phyloP scores from a whole-genome alignment of 2,113 vertebrate species.

The Promerops cafer region DNA sequence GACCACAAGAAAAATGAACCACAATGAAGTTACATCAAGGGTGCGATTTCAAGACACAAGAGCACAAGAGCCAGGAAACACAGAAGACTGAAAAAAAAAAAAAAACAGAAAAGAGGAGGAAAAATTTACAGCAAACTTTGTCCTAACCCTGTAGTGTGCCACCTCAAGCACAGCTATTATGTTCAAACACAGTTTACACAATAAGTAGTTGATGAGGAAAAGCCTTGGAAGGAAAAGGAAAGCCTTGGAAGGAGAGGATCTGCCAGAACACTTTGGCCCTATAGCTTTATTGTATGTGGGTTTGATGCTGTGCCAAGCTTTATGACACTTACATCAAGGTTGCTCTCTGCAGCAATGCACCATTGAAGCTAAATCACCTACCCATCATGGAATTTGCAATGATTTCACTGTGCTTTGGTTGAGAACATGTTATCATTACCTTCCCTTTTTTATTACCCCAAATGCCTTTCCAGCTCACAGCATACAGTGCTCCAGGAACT shows the following conservation, averaged over 20 bases:
- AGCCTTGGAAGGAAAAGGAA: not conserved
- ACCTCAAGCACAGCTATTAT: not conserved
- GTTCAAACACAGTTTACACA: not conserved
- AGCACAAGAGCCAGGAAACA: constrained; percentile 45
- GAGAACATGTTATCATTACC: constrained; percentile 32
- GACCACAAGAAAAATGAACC: constrained; percentile 56
- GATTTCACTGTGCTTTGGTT: constrained; percentile 44
- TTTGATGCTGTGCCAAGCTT: constrained; percentile 14
- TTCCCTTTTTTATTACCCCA: constrained; percentile 20
- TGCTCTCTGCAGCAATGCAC: constrained; percentile 2
- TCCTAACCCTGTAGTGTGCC: not conserved
- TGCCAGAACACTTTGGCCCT: not conserved
- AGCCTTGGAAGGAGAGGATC: not conserved
- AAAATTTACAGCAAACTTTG: not conserved
- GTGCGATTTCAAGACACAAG: constrained; percentile 23
- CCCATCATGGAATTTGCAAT: constrained; percentile 14
- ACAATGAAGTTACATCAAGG: constrained; percentile 38
- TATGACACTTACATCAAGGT: constrained; percentile 14
- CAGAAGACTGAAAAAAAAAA: not conserved
- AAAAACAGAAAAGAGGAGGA: not conserved
- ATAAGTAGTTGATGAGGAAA: not conserved
- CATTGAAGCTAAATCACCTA: not conserved
- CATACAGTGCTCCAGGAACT: constrained; percentile 13
- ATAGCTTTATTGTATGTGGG: not conserved
- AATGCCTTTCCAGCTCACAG: constrained; percentile 39